Evolutionary conservation across 1,140 invertebrate species (phyloP).

Genomic region (Leptinotarsa defecta): DNA sequence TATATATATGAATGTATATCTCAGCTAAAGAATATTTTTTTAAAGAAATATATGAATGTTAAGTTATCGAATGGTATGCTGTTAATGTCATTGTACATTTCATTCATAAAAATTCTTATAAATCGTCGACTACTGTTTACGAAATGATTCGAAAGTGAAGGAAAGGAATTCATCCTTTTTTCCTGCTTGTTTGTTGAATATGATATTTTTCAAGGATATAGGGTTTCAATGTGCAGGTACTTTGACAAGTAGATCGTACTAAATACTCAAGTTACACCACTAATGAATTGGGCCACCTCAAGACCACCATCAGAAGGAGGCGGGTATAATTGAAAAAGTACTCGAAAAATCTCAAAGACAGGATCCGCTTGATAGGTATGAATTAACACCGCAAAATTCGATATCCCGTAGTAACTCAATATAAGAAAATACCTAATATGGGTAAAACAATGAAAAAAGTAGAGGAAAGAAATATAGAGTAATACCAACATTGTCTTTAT

Average conservation of each 20-base stretch:
- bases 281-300: slow-evolving; percentile 23
- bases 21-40: too few species aligned
- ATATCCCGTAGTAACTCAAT: slow-evolving; percentile 29
- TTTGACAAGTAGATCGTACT: slow-evolving; percentile 25
- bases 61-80: too few species aligned
- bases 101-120: too few species aligned
- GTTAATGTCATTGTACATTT: too few species aligned
- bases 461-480: slow-evolving; percentile 27
- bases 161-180: slow-evolving; percentile 9
- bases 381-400: slow-evolving; percentile 25
- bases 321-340: neutral
- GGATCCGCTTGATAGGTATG: slow-evolving; percentile 4
- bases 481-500: neutral
- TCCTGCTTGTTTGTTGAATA: slow-evolving; percentile 5
- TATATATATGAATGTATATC: too few species aligned
- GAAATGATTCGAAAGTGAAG: slow-evolving; percentile 10
- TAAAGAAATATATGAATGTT: too few species aligned
- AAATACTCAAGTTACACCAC: slow-evolving; percentile 14
- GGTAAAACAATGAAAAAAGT: slow-evolving; percentile 29
- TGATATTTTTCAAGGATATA: slow-evolving; percentile 21
- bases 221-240: slow-evolving; percentile 19
- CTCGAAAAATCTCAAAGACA: neutral
- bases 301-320: slow-evolving; percentile 9
- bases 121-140: neutral
- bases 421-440: slow-evolving; percentile 30